Evolutionary conservation across 37 sponge, comb jelly and placozoan genomes (phyloP), one percentile per base, ranked within the genome.

Genomic region (Axinella damicornis): DNA sequence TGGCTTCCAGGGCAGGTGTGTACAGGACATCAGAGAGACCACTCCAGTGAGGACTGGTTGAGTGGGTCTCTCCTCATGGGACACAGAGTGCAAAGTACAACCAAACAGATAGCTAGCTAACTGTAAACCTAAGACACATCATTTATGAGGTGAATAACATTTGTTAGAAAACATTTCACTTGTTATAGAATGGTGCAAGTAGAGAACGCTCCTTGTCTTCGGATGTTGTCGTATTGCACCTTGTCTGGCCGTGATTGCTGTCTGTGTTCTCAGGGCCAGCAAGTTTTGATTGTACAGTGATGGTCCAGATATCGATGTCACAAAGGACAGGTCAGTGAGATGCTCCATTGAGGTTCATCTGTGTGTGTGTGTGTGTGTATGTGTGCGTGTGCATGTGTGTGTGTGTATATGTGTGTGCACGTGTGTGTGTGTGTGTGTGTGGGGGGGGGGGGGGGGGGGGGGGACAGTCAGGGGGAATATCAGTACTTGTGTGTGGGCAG

Each of bases 291-390:
- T 85, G 74, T 27, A 88, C 82, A n/a, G n/a, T n/a, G 13, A 71
- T 30, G 32, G 60, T 74, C 90, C 93, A 93, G n/a, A n/a, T n/a
- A n/a, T n/a, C n/a, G 69, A 93, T 93, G 62, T 88, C 90, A 5
- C 70, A 65, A 19, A 89, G 93, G 5, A 93, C 86, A 34, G 93
- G 90, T 0, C 93, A 70, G 62, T 88, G 89, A 74, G 67, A 65
- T 16, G 89, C 90, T 20, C 93, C 93, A 77, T 89, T 89, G 5
- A 93, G 27, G 59, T 93, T 93, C 86, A 85, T 88, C 93, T 93
- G 36, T 37, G 40, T 55, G 57, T 73, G 31, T 73, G 54, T 55
- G 46, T 73, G 27, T 28, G 27, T 73, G 54, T 55, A 54, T 25
- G 55, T 54, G 55, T 46, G 55, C 4, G 53, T 32, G 46, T 46